These are phyloP conservation scores for Ailurus styani DNA, from an alignment of 2,113 vertebrate species.

Conservation along the genomic window DNA sequence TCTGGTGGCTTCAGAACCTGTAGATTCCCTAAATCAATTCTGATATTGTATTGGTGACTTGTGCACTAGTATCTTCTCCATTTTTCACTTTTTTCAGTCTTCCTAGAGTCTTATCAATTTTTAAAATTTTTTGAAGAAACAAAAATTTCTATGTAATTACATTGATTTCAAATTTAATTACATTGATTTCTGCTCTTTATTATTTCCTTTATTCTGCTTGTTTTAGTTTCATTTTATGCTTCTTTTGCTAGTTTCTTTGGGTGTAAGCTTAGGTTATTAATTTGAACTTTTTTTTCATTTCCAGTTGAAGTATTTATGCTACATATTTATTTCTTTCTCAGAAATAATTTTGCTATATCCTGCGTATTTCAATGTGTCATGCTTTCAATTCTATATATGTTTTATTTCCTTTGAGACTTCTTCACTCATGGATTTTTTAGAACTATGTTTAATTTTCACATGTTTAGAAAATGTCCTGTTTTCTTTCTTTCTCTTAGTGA, in stretches of 20 bases:
- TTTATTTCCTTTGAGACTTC: not conserved
- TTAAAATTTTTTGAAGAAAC: not conserved
- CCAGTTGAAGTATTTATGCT: not conserved
- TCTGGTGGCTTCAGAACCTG: not conserved
- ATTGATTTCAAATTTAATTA: not conserved
- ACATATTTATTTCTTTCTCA: not conserved
- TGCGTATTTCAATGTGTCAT: not conserved
- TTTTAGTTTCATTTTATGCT: no score
- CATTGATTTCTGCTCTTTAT: not conserved
- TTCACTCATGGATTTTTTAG: not conserved
- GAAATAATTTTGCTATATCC: not conserved
- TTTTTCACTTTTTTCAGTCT: not conserved
- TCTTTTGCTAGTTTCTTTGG: not conserved
- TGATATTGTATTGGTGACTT: not conserved
- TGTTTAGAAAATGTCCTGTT: not conserved
- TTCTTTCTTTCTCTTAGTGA: not conserved
- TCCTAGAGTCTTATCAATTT: not conserved
- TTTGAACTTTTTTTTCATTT: not conserved
- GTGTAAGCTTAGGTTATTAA: not conserved
- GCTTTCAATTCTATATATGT: not conserved
- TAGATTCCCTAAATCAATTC: not conserved
- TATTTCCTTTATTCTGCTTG: not conserved
- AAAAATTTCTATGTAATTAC: no score
- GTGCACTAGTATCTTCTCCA: not conserved
- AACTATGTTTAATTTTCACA: not conserved